Base-by-base conservation (phyloP, 1,140 invertebrate species). In the Chymomyza costata region DNA sequence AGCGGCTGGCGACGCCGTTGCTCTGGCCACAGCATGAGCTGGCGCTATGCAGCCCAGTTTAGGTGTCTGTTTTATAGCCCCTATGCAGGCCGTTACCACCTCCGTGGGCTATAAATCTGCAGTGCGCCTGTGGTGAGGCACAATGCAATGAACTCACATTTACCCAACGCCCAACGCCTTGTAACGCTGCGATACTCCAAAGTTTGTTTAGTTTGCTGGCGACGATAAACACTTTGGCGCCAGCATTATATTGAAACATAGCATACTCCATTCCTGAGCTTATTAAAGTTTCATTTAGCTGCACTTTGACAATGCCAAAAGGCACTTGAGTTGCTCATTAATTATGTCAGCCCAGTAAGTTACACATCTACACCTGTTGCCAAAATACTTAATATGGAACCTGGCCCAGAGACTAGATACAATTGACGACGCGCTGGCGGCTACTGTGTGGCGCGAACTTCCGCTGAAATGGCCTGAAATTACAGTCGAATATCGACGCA, bases 101-200 rank as follows among this genome's bases (percentile, higher is more conserved):
- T 82, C 68, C 67, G 58, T 68, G 67, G 71, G 78, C 78, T 67
- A 82, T 82, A 82, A 82, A 82, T 82, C 73, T 80, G 76, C 73
- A 64, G 73, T 73, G 65, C 76, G 64, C 74, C 74, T 51, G 73
- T 59, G 60, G 74, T 64, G 38, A 5, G 10, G 15, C 38, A 37
- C 15, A 18, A 18, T 10, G 73, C 73, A 78, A 80, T 80, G 73
- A 80, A 78, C 73, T 67, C 59, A 45, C 51, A 6, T 28, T 28
- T 5, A 50, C 55, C 31, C 41, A 6, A 13, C 15, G 14, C 32
- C 34, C 37, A 6, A 10, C 25, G 7, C 10, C 19, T 51, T 39
- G 25, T 21, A 25, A 11, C 25, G 13, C 8, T 47, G 6, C 32
- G 31, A 43, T 18, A 19, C 17, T 34, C 55, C 65, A 57, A 19